Conservation (phyloP, 1,140 invertebrate species). For the Aphelinus atriplicis region DNA sequence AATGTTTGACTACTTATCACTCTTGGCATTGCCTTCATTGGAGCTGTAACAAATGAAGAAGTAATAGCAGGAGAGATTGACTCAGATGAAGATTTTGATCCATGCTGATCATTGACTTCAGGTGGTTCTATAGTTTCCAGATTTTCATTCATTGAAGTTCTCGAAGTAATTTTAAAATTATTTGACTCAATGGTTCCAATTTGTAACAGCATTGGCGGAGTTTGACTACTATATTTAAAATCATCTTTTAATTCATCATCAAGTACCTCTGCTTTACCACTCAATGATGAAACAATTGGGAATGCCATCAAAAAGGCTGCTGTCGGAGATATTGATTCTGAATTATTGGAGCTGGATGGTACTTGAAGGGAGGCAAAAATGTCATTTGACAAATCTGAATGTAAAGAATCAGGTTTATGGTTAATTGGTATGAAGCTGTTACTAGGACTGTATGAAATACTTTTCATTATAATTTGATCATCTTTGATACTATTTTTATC, state of each 20-base stretch:
- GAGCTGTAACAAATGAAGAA: conserved; percentile 12
- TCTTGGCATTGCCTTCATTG: conserved; percentile 55
- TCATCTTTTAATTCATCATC: conserved; percentile 69
- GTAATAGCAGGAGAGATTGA: conserved; percentile 6
- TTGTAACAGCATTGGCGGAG: conserved; percentile 71
- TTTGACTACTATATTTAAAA: conserved; percentile 67
- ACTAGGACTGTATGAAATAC: conserved; percentile 62
- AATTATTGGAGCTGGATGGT: conserved; percentile 70
- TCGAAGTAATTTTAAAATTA: conserved; percentile 61
- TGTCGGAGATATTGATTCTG: conserved; percentile 78
- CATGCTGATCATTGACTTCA: conserved; percentile 16
- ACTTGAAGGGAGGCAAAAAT: conserved; percentile 76
- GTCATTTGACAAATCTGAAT: conserved; percentile 77
- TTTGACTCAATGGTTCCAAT: conserved; percentile 71
- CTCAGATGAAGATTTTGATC: conserved; percentile 24
- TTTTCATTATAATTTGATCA: conserved; percentile 59
- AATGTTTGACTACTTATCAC: conserved; percentile 56
- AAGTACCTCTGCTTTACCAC: conserved; percentile 69
- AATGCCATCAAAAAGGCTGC: conserved; percentile 81
- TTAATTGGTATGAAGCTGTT: conserved; percentile 66
- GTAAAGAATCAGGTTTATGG: conserved; percentile 68
- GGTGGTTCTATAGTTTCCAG: conserved; percentile 21
- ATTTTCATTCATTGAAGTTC: conserved; percentile 31
- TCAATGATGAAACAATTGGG: conserved; percentile 73
- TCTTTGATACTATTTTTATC: conserved; percentile 50